Evolutionary conservation across 2,113 vertebrate genomes (phyloP).

Genomic region (Okapia johnstoni): DNA sequence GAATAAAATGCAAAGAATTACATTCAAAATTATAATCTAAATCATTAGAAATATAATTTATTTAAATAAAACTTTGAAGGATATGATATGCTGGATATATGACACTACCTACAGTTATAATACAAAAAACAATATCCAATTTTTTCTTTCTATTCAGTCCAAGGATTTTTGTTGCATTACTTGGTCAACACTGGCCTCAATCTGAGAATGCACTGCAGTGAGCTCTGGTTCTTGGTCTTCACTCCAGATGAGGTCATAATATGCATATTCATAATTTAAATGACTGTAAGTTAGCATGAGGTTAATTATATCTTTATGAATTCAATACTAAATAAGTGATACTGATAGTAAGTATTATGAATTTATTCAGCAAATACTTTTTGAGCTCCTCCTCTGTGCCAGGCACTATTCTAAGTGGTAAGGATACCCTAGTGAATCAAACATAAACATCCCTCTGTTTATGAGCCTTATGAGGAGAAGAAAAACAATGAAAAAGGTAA

Average conservation of each 20-base stretch:
- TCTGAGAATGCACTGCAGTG: accelerated
- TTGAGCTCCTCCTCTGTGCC: not conserved
- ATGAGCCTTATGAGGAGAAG: not conserved
- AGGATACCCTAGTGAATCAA: not conserved
- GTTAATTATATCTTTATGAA: not conserved
- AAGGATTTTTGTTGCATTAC: not conserved
- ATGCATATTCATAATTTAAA: not conserved
- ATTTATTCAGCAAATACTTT: not conserved
- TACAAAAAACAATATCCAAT: not conserved
- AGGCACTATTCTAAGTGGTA: not conserved
- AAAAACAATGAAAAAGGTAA: not conserved
- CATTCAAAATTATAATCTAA: not conserved
- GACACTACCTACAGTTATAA: not conserved
- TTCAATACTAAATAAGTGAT: not conserved
- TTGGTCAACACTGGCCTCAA: not conserved
- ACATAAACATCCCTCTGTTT: not conserved
- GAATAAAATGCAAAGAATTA: not conserved
- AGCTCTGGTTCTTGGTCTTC: not conserved
- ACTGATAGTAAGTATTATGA: not conserved
- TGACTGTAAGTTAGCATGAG: not conserved
- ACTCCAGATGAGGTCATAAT: not conserved
- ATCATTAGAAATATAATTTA: not conserved
- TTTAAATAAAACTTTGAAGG: not conserved
- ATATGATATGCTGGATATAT: not conserved
- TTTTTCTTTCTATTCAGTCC: not conserved